phyloP scores from a whole-genome alignment of 2,888 invertebrate species.

The Cerceris ruficornis region DNA sequence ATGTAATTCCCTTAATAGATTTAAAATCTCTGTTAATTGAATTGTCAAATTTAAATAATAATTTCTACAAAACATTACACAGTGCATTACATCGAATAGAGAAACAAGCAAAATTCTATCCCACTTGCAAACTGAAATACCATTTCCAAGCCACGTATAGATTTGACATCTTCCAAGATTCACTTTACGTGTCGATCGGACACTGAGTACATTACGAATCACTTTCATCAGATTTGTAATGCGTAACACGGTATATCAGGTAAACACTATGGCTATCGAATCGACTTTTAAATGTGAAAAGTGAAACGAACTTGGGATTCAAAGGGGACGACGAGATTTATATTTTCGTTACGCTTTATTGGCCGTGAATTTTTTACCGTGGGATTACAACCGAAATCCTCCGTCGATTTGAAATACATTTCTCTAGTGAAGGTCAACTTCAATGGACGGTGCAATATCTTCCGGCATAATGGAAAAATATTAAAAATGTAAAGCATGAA shows the following conservation, averaged over 20 bases:
- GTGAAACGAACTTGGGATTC: conserved; percentile 20
- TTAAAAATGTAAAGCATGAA: too few relatives aligned
- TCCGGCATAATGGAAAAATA: too few relatives aligned
- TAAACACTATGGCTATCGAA: conserved; percentile 14
- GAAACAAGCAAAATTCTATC: conserved; percentile 10
- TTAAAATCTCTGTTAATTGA: too few relatives aligned
- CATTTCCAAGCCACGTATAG: conserved; percentile 18
- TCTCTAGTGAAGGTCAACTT: too few relatives aligned
- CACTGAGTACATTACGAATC: neutral
- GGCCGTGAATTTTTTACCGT: neutral
- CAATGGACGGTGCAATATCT: too few relatives aligned
- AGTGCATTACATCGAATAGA: neutral
- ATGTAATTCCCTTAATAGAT: too few relatives aligned
- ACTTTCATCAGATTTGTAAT: conserved; percentile 26
- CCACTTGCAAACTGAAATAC: conserved; percentile 3
- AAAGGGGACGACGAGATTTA: conserved; percentile 5
- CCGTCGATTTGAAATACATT: too few relatives aligned
- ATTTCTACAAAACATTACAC: too few relatives aligned
- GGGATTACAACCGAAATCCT: neutral
- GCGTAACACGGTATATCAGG: conserved; percentile 16
- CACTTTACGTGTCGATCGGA: neutral
- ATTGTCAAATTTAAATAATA: too few relatives aligned
- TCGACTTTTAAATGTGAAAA: conserved; percentile 35
- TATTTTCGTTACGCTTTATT: neutral
- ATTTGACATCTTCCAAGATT: conserved; percentile 32